A percentile compares a stretch with the other conserved stretches of the same genome.
These are phyloP conservation scores for Minunthozetes semirufus DNA, from an alignment of 2,888 invertebrate species.

Conservation along the genomic window DNA sequence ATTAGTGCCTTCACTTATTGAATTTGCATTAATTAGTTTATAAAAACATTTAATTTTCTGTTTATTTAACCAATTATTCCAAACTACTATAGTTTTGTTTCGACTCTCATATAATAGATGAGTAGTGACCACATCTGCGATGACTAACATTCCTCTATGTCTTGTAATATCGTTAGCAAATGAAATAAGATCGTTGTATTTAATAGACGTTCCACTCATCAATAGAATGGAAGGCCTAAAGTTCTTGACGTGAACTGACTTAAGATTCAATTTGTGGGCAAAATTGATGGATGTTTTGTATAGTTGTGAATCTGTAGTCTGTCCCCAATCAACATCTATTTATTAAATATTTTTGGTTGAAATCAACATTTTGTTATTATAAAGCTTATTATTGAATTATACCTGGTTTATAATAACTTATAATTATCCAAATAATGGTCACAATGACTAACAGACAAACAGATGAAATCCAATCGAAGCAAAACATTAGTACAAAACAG, in stretches of 20 bases:
- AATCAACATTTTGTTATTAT: background rate
- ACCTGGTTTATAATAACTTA: background rate
- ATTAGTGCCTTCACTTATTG: conserved; percentile 48
- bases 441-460: conserved; percentile 79
- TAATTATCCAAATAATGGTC: conserved; percentile 68
- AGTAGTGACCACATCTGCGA: conserved; percentile 7
- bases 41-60: conserved; percentile 42
- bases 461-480: conserved; percentile 85
- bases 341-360: background rate
- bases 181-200: conserved; percentile 79
- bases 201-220: conserved; percentile 71
- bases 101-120: background rate
- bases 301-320: conserved; percentile 90
- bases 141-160: conserved; percentile 44
- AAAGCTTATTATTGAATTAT: background rate
- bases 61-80: conserved; percentile 41
- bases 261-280: conserved; percentile 75
- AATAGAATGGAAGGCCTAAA: conserved; percentile 88
- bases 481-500: conserved; percentile 70
- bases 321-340: conserved; percentile 85
- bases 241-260: conserved; percentile 94
- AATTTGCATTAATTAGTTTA: conserved; percentile 42
- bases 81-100: conserved; percentile 30
- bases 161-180: conserved; percentile 86
- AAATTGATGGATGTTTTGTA: conserved; percentile 84